Evolutionary conservation across 2,113 vertebrate species (phyloP).

Genomic region (Menidia beryllina): DNA sequence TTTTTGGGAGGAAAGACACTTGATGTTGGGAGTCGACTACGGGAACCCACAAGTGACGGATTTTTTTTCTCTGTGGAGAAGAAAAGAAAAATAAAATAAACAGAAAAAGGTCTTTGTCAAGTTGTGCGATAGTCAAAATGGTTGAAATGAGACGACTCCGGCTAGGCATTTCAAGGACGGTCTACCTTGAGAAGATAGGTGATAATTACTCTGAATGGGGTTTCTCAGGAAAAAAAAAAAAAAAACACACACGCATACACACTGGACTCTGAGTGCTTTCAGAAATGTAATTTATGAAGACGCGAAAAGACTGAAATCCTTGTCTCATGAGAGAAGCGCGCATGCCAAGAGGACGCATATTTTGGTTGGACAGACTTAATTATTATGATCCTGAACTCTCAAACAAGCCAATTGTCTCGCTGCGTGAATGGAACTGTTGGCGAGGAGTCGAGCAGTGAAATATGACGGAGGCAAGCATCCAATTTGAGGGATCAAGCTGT

Average conservation of each 20-base stretch:
- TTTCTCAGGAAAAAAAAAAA: conserved; percentile 41
- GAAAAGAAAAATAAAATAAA: no score
- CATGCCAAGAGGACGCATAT: conserved; percentile 27
- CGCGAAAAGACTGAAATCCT: conserved; percentile 59
- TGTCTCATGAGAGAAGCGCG: conserved; percentile 36
- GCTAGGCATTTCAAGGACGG: conserved; percentile 39
- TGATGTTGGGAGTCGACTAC: conserved; percentile 54
- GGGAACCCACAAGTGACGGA: conserved; percentile 67
- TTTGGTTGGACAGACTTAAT: conserved; percentile 48
- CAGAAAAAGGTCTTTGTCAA: conserved; percentile 6
- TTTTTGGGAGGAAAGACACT: conserved; percentile 67
- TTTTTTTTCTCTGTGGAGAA: conserved; percentile 11
- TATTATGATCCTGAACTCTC: conserved; percentile 57
- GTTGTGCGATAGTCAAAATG: background rate
- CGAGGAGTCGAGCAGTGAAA: conserved; percentile 35
- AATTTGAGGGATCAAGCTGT: conserved; percentile 57
- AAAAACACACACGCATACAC: no score
- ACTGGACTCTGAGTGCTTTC: conserved; percentile 68
- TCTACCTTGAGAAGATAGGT: conserved; percentile 22
- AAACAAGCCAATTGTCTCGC: conserved; percentile 62
- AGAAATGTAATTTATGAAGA: conserved; percentile 85
- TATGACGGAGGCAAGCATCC: conserved; percentile 58
- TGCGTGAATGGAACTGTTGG: conserved; percentile 23
- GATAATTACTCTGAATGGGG: conserved; percentile 50
- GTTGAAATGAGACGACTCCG: conserved; percentile 6